Evolutionary conservation across 1,140 invertebrate genomes (phyloP), one percentile per base, ranked within the genome.

Genomic region (Drosophila kurseongensis): DNA sequence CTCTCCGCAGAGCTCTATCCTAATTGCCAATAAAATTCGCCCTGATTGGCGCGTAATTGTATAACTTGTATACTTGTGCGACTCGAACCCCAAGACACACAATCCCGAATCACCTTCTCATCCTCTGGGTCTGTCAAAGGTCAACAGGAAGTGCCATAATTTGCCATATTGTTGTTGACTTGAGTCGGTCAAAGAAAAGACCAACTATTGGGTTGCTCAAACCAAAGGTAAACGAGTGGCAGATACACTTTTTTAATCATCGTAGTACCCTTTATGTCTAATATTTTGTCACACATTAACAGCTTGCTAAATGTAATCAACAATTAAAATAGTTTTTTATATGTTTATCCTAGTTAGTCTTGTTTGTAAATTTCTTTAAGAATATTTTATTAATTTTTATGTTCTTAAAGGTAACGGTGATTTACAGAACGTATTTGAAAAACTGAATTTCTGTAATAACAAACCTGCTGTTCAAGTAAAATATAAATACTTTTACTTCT

Each of bases 91-190:
- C 59, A 58, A 67, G 42, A 75, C 58, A 51, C 35, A 35, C 27
- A 51, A 16, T 27, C 18, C 29, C 38, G 7, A 32, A 10, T 18
- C 45, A 54, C 48, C 65, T 40, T 54, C 63, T 16, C 51, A 32
- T 13, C 16, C 18, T 56, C 14, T 36, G 52, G 27, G 52, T 27
- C 36, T n/a, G 27, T 50, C 14, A 77, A 75, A 89, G 85, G 84
- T 90, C 84, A 89, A 63, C 66, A 80, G 85, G 85, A 89, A 89
- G 74, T 72, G 69, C 61, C 80, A 90, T 90, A 89, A 89, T 89
- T 89, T 84, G 84, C 85, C 68, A 69, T 80, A 89, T 88, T 88
- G 83, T 71, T 84, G 66, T 71, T 59, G 62, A 72, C 60, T 77
- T 68, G 66, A 81, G 71, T 66, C 48, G 59, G 44, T n/a, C 57